Conservation (phyloP, 2,888 invertebrate genomes). For the Pandemis cinnamomeana region DNA sequence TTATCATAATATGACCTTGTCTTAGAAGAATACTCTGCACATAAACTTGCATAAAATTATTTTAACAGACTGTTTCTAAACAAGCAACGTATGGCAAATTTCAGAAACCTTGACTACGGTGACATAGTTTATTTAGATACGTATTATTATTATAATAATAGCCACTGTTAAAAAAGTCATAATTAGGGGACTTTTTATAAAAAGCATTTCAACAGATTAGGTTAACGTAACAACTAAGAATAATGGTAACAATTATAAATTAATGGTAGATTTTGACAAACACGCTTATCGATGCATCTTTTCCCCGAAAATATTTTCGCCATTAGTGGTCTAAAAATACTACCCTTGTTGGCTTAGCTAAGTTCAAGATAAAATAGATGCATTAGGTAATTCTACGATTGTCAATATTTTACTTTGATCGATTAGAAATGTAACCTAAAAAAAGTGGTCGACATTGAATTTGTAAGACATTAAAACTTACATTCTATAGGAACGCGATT, state of each 20-base stretch:
- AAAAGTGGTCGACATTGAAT: slow-evolving; percentile 26
- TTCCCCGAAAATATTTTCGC: no score
- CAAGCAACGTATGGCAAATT: slow-evolving; percentile 2
- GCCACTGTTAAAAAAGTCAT: no score
- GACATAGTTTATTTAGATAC: not conserved
- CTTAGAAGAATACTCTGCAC: slow-evolving; percentile 16
- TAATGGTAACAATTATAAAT: no score
- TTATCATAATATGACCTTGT: slow-evolving; percentile 36
- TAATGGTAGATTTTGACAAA: no score
- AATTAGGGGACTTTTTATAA: no score
- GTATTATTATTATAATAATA: no score
- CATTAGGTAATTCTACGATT: not conserved
- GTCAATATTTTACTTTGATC: not conserved
- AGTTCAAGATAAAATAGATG: not conserved
- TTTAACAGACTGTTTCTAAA: slow-evolving; percentile 7
- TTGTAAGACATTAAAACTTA: slow-evolving; percentile 15
- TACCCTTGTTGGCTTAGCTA: no score
- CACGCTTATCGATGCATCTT: no score
- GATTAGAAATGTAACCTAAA: slow-evolving; percentile 15
- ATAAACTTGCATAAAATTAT: slow-evolving; percentile 23
- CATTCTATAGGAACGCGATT: not conserved
- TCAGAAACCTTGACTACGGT: not conserved
- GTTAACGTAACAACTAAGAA: no score
- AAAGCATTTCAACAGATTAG: no score
- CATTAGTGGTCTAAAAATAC: no score